Base-by-base conservation (phyloP, 2,797 vertebrate species). In the Crenichthys baileyi region DNA sequence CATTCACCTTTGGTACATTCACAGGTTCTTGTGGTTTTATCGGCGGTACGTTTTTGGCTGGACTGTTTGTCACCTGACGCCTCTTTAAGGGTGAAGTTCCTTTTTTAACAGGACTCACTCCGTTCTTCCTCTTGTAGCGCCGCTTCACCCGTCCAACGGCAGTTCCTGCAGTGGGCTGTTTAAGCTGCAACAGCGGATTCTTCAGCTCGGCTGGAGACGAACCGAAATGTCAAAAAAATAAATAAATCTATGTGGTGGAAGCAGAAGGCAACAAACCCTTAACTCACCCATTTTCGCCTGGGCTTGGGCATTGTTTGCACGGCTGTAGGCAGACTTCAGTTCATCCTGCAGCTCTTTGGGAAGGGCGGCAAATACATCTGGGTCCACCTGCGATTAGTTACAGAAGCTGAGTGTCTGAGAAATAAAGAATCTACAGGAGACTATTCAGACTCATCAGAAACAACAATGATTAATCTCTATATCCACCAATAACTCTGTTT, bases 331-430 rank as follows among this genome's bases (percentile, higher is more conserved):
- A 86, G 97, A 96, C 91, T 92, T 97, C 70, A 99, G 93, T 83
- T 99, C 98, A 44, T 97, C 97, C 82, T 99, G 98, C 81, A 99
- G 94, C 88, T 99, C 98, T 90, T 93, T 94, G 78, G 98, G 98
- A 73, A 99, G 95, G 1, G 97, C 98, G 67, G 97, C 97, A 90
- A 99, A 99, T 81, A 99, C 98, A 7, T 99, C 98, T 0, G 98
- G 98, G 91, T 99, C 98, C 75, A 99, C 98, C 96, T 96, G 87
- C 22, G 75, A 72, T 73, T 72, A 85, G 46, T 85, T 2, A 0
- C 7, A 72, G 50, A 70, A 70, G 51, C 53, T 36, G 26, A 83
- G 70, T 41, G 5, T 12, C 4, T 11, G 24, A 36, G 31, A 36
- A 36, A 36, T 36, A 36, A 9, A 51, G 0, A 44, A 36, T 65